Base-by-base conservation (phyloP, 1,140 invertebrate genomes). In the Drosophila prosaltans region DNA sequence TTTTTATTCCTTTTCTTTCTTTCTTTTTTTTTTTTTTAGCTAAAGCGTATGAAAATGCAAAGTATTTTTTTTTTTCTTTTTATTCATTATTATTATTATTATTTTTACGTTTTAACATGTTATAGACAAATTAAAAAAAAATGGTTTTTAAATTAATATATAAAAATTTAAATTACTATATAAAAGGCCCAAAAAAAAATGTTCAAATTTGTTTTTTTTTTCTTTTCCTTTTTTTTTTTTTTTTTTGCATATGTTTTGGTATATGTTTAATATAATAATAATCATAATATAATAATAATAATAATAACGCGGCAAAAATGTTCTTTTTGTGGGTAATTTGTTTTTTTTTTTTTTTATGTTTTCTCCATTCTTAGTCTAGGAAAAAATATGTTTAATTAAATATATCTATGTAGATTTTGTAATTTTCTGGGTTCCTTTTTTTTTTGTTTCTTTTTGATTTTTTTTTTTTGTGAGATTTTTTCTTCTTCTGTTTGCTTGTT, bases 21-120 rank as follows among this genome's bases (percentile, higher is more conserved):
- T 85, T 72, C 78, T 70, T 78, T 81, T 68, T 79, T 48, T 48
- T 24, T 8, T 51, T 51, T 51, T 86, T 86, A 86, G 83, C 83
- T 86, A 86, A 86, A 86, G 83, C 83, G 83, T 88, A 86, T 80
- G 81, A 86, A 86, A 86, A 86, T 86, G 83, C 83, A 86, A 86
- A 86, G 83, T 86, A 77, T 85, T 81, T 48, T 26, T 51, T 6
- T 10, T 26, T 24, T 51, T 51, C 0, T 26, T 9, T 26, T 51
- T 26, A 51, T 51, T 51, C 16, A 26, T 51, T 51, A 51, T 10
- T 51, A 51, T 51, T 51, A 51, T 51, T 51, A 36, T 36, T 36
- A 36, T 36, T 4, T 36, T 36, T 36, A 51, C 45, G 45, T 51
- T 51, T 51, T 64, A 51, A 45, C 41, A 58, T 58, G 16, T 40